Base-by-base conservation (phyloP, 1,140 invertebrate genomes). In the Vollenhovia emeryi region DNA sequence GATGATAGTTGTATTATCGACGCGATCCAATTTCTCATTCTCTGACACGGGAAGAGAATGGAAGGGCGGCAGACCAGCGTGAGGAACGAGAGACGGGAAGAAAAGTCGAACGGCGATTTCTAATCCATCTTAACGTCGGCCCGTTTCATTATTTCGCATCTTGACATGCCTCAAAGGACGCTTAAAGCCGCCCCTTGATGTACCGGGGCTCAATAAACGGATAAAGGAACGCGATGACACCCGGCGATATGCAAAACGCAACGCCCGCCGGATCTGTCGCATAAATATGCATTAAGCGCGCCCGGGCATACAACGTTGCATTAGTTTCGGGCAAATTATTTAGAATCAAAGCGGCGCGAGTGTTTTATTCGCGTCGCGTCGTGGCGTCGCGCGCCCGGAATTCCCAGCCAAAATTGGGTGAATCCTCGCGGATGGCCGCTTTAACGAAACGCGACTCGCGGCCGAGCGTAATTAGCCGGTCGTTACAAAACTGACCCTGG, bases 231-330 rank as follows among this genome's bases (percentile, higher is more conserved):
- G 36, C 33, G 78, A 55, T 80, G 62, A 55, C 55, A 48, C 48
- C 40, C 8, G 21, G 33, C 50, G 66, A 82, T 82, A 82, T 82
- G 66, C 36, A 82, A 82, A 80, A 80, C 21, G 45, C 75, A 27
- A 79, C 24, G 50, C 8, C 36, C 48, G 40, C n/a, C 78, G 36
- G 50, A 57, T 82, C 78, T 57, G 36, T 82, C 78, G 78, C 50
- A 82, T 82, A 82, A 73, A 82, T 82, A 82, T 82, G 78, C 50
- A 82, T 82, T 45, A 45, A 82, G 50, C 64, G 21, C 45, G 62
- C 68, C 78, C n/a, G 48, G 33, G 21, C n/a, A 7, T 36, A 36
- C n/a, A n/a, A n/a, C 40, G 66, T 45, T 71, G 64, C 78, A 82
- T 71, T 71, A 71, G 36, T 73, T 73, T 82, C 78, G 66, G 50